A percentile compares a stretch with the other conserved stretches of the same genome.
phyloP scores from a whole-genome alignment of 1,140 invertebrate species.

The Drosophila lacertosa region DNA sequence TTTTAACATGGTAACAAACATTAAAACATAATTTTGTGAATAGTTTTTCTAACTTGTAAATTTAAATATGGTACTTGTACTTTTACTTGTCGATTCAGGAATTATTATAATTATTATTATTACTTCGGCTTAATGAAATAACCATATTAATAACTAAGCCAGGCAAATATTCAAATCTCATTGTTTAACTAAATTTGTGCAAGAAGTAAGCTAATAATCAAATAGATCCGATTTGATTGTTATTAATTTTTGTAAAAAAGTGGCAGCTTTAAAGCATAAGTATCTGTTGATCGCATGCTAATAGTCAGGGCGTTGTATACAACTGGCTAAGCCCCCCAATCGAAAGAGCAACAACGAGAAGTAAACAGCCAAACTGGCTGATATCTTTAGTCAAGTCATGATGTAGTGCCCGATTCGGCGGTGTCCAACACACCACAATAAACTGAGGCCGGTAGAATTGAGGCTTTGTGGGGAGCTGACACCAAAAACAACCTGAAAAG shows the following conservation, averaged over 20 bases:
- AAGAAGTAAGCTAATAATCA: too few species aligned
- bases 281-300: neutral
- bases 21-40: too few species aligned
- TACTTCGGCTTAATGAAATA: too few species aligned
- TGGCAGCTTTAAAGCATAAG: too few species aligned
- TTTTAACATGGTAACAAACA: too few species aligned
- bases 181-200: too few species aligned
- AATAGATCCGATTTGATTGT: neutral
- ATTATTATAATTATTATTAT: too few species aligned
- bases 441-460: slow-evolving; percentile 26
- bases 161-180: too few species aligned
- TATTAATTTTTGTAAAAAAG: neutral
- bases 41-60: too few species aligned
- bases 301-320: neutral
- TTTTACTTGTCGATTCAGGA: too few species aligned
- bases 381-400: slow-evolving; percentile 52
- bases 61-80: too few species aligned
- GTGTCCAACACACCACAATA: slow-evolving; percentile 31
- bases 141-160: too few species aligned
- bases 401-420: slow-evolving; percentile 51
- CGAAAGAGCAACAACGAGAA: slow-evolving; percentile 16
- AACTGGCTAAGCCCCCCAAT: slow-evolving; percentile 4
- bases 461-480: slow-evolving; percentile 63
- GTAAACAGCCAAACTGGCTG: slow-evolving; percentile 54
- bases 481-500: slow-evolving; percentile 73